phyloP scores from a whole-genome alignment of 2,797 vertebrate species.

The Labeo calbasu region DNA sequence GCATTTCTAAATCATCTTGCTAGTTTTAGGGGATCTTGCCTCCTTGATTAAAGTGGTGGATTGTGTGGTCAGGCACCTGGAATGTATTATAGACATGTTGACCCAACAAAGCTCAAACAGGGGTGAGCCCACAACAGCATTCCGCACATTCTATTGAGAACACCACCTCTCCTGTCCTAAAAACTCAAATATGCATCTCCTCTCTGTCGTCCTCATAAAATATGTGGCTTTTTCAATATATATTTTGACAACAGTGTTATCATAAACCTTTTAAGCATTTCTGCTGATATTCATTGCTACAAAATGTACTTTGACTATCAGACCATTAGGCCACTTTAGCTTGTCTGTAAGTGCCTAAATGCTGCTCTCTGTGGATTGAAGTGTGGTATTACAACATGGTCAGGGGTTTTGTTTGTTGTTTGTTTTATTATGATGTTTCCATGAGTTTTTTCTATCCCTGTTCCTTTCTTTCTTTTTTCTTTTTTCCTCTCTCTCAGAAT shows the following conservation, averaged over 20 bases:
- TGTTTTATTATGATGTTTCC: neutral
- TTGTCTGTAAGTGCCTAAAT: neutral
- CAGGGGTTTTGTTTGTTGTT: neutral
- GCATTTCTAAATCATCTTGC: neutral
- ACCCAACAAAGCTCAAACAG: conserved; percentile 55
- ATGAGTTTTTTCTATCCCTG: neutral
- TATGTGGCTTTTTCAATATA: neutral
- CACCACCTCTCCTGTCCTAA: conserved; percentile 36
- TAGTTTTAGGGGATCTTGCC: conserved; percentile 56
- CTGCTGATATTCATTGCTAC: neutral
- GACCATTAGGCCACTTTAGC: neutral
- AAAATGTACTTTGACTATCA: neutral
- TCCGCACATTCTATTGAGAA: conserved; percentile 69
- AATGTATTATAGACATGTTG: conserved; percentile 64
- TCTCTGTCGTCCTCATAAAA: neutral
- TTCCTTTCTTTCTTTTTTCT: no score
- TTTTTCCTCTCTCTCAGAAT: no score
- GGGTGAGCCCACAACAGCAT: conserved; percentile 63
- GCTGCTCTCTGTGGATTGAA: conserved; percentile 17
- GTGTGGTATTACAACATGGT: neutral
- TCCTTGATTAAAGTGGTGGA: conserved; percentile 51
- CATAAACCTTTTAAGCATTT: neutral
- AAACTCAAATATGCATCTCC: neutral
- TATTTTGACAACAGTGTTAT: neutral
- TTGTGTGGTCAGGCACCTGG: conserved; percentile 58